Percentiles rank a stretch among this genome's conserved stretches.
These are phyloP conservation scores for Coreoperca whiteheadi DNA, from an alignment of 2,113 vertebrate species.

Conservation along the genomic window DNA sequence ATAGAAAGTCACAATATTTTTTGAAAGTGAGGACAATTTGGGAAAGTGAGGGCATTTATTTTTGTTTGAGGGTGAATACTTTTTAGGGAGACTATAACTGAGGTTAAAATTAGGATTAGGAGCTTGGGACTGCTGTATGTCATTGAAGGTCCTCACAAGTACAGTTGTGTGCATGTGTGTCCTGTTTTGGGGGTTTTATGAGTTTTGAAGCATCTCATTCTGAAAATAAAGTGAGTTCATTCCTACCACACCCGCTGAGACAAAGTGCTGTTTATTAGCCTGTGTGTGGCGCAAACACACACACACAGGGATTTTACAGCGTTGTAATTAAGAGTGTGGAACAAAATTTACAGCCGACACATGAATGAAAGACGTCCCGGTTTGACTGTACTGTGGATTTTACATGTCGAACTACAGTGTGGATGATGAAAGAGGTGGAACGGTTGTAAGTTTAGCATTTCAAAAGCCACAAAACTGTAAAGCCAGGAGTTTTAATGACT, in stretches of 20 bases:
- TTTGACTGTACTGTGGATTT: conserved; percentile 1
- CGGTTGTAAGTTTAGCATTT: not conserved
- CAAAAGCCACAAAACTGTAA: conserved; percentile 22
- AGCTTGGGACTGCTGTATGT: not conserved
- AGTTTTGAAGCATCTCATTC: conserved; percentile 39
- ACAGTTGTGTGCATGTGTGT: not conserved
- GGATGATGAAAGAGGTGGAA: conserved; percentile 42
- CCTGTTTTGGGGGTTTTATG: not conserved
- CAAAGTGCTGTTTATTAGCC: conserved; percentile 36
- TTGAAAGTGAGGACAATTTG: not conserved
- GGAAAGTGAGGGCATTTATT: not conserved
- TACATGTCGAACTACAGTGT: conserved; percentile 8
- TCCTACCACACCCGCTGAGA: conserved; percentile 15
- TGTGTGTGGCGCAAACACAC: conserved; percentile 14
- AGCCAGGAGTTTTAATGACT: not conserved
- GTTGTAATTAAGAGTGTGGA: conserved; percentile 23
- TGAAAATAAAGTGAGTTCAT: conserved; percentile 50
- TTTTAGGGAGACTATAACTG: not conserved
- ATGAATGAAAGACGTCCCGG: not conserved
- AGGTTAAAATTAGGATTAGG: not conserved
- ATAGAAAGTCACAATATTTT: not conserved
- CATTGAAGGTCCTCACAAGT: not conserved
- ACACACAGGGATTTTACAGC: conserved; percentile 12
- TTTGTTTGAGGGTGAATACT: not conserved
- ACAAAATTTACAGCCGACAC: not conserved